phyloP scores from a whole-genome alignment of 1,140 invertebrate species.

The Andricus grossulariae region DNA sequence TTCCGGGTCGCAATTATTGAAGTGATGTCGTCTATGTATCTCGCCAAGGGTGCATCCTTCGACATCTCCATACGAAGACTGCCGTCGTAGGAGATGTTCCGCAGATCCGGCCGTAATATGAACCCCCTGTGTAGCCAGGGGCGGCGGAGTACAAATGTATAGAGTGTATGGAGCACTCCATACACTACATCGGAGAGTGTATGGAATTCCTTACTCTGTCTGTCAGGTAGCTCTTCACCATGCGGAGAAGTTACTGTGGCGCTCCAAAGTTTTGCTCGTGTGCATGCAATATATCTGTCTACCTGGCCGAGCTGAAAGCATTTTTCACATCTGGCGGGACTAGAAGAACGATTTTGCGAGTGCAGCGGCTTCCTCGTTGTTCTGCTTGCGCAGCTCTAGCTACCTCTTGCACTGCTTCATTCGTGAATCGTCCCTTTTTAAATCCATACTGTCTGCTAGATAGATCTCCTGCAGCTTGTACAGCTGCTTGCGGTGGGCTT shows the following conservation, averaged over 20 bases:
- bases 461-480: not conserved
- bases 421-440: not conserved
- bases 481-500: not conserved
- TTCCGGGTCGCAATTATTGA: conserved; percentile 11
- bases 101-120: no score
- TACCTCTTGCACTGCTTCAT: not conserved
- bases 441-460: not conserved
- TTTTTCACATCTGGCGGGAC: conserved; percentile 25
- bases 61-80: no score
- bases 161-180: no score
- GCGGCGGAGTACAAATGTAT: no score
- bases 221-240: not conserved
- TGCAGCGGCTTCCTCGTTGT: not conserved
- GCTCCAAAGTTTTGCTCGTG: no score
- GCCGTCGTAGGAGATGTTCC: no score
- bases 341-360: not conserved
- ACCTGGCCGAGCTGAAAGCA: conserved; percentile 20
- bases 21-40: conserved; percentile 39
- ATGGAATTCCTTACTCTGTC: not conserved
- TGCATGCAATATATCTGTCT: no score
- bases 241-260: not conserved
- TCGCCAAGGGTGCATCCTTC: conserved; percentile 15
- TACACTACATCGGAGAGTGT: no score
- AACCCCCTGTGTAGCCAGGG: no score
- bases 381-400: not conserved